phyloP scores from a whole-genome alignment of 2,113 vertebrate species.

The Scopus umbretta region DNA sequence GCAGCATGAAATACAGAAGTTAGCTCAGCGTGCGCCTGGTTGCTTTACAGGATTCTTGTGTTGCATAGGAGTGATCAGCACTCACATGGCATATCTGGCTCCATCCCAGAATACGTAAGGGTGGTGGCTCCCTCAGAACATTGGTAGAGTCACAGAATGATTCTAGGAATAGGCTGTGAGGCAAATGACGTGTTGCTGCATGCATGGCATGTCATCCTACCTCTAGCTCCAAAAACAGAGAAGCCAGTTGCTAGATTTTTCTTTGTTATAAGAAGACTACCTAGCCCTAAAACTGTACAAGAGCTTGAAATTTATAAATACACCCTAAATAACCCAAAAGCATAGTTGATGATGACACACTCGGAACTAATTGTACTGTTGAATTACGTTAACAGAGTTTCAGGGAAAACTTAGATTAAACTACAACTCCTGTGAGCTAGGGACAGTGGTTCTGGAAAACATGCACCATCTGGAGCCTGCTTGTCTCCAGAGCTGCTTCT shows the following conservation, averaged over 20 bases:
- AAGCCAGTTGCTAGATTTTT: background rate
- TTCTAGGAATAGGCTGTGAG: background rate
- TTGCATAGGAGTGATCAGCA: background rate
- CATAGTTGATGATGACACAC: background rate
- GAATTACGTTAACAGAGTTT: background rate
- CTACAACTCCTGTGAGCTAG: background rate
- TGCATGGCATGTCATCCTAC: background rate
- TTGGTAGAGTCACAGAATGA: too few relatives aligned
- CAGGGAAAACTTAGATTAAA: background rate
- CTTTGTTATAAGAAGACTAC: background rate
- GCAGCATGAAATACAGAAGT: background rate
- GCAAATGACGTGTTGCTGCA: background rate
- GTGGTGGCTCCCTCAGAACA: background rate
- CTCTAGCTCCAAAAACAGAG: background rate
- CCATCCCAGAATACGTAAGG: background rate
- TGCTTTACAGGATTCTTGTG: background rate
- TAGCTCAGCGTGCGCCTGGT: fast-evolving
- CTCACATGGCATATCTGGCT: background rate
- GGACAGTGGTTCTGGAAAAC: background rate
- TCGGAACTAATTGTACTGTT: background rate
- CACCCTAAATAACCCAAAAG: background rate
- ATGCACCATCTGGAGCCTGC: background rate
- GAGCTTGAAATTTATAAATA: background rate
- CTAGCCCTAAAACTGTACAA: background rate
- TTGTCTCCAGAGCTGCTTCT: background rate